Evolutionary conservation across 2,888 invertebrate species (phyloP).

Genomic region (Mesoligia furuncula): DNA sequence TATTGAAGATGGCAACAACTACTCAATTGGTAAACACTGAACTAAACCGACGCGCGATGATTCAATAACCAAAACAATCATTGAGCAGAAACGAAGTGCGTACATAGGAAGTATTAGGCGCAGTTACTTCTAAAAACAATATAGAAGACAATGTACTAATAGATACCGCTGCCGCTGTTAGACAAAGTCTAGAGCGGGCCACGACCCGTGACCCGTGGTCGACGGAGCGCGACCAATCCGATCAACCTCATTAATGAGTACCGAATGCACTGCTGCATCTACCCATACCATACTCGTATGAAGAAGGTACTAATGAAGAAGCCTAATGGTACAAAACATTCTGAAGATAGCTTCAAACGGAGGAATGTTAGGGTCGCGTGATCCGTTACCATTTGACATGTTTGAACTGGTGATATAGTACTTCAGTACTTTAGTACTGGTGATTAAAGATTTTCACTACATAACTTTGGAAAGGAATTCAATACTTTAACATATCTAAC

Average conservation of each 20-base stretch:
- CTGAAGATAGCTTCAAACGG: not conserved
- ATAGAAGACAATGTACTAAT: conserved; percentile 61
- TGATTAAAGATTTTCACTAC: not conserved
- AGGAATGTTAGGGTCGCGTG: conserved; percentile 20
- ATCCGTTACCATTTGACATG: conserved; percentile 12
- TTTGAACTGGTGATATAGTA: conserved; percentile 10
- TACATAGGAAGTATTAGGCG: conserved; percentile 26
- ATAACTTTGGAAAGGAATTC: conserved; percentile 6
- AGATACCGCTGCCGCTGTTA: conserved; percentile 55
- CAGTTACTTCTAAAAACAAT: conserved; percentile 47
- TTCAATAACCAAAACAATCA: conserved; percentile 40
- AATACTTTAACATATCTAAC: not conserved
- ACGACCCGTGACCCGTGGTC: conserved; percentile 80
- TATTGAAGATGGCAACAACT: conserved; percentile 12
- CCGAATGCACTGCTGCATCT: conserved; percentile 56
- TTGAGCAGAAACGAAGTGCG: conserved; percentile 1
- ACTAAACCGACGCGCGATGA: conserved; percentile 11
- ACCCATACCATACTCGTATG: conserved; percentile 19
- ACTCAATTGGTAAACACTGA: conserved; percentile 25
- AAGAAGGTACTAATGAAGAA: conserved; percentile 28
- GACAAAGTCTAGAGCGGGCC: conserved; percentile 69
- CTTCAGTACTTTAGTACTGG: not conserved
- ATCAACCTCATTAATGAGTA: conserved; percentile 80
- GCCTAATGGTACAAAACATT: conserved; percentile 10
- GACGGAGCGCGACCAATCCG: conserved; percentile 81